These are phyloP conservation scores for Motacilla tschutschensis DNA, from an alignment of 2,113 vertebrate genomes.

Conservation along the genomic window DNA sequence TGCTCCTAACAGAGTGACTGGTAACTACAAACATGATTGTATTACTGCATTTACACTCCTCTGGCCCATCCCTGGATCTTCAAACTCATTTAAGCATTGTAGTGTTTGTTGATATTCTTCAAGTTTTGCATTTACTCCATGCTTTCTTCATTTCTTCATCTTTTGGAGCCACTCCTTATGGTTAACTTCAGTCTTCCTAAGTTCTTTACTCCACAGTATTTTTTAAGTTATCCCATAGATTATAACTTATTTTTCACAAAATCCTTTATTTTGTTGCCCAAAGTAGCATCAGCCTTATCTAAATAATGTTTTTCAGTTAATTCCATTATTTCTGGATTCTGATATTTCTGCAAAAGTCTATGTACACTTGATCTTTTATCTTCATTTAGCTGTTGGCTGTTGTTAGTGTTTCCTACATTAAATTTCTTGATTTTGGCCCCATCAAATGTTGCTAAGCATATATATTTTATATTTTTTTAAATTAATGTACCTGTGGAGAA, in stretches of 20 bases:
- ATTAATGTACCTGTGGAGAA: neutral
- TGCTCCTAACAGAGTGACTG: accelerated
- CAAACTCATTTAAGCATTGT: neutral
- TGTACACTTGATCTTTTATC: neutral
- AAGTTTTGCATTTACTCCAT: neutral
- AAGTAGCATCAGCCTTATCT: neutral
- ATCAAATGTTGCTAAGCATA: neutral
- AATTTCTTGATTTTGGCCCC: neutral
- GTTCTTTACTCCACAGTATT: neutral
- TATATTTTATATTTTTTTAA: neutral
- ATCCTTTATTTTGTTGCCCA: neutral
- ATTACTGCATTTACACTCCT: neutral
- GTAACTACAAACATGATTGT: neutral
- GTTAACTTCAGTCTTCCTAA: neutral
- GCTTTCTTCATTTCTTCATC: neutral
- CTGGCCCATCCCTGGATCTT: neutral
- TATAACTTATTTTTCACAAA: neutral
- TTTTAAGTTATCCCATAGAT: neutral
- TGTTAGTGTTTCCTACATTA: neutral
- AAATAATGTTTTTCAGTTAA: neutral
- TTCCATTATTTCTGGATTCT: neutral
- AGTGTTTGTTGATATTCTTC: neutral
- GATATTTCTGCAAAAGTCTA: neutral
- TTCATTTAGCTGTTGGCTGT: neutral
- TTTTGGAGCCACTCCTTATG: neutral